Evolutionary conservation across 64 coral and sea anemone species (phyloP).

Genomic region (Stichodactyla mertensii): DNA sequence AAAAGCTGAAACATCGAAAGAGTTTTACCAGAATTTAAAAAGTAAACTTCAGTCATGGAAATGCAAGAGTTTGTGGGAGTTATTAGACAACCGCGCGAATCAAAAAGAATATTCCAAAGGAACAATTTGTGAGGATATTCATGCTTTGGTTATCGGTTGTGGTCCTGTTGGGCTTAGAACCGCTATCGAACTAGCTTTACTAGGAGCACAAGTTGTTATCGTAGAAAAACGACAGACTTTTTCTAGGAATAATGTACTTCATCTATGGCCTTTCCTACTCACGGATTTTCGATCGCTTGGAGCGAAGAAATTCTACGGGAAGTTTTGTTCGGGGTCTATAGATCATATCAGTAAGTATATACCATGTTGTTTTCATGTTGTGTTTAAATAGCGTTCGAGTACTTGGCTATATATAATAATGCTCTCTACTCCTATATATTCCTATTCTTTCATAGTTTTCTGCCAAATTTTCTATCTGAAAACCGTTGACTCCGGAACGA

Average conservation of each 20-base stretch:
- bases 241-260: slow-evolving; percentile 91
- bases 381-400: neutral
- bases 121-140: slow-evolving; percentile 87
- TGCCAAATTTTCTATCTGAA: neutral
- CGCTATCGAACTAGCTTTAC: slow-evolving; percentile 84
- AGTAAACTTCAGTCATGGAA: slow-evolving; percentile 92
- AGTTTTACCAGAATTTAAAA: slow-evolving; percentile 79
- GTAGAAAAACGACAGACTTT: slow-evolving; percentile 87
- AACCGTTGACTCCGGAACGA: neutral
- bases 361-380: neutral
- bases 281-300: slow-evolving; percentile 92
- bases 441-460: neutral
- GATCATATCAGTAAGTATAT: slow-evolving; percentile 95
- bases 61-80: slow-evolving; percentile 91
- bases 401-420: neutral
- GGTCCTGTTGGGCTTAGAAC: slow-evolving; percentile 93
- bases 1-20: slow-evolving; percentile 65
- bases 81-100: slow-evolving; percentile 80
- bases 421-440: neutral
- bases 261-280: slow-evolving; percentile 94
- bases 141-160: slow-evolving; percentile 84
- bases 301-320: slow-evolving; percentile 94
- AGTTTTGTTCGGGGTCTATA: slow-evolving; percentile 93
- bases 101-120: slow-evolving; percentile 90
- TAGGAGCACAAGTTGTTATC: slow-evolving; percentile 89